Conservation (phyloP, 1,140 invertebrate genomes). For the Thaumatotibia leucotreta region DNA sequence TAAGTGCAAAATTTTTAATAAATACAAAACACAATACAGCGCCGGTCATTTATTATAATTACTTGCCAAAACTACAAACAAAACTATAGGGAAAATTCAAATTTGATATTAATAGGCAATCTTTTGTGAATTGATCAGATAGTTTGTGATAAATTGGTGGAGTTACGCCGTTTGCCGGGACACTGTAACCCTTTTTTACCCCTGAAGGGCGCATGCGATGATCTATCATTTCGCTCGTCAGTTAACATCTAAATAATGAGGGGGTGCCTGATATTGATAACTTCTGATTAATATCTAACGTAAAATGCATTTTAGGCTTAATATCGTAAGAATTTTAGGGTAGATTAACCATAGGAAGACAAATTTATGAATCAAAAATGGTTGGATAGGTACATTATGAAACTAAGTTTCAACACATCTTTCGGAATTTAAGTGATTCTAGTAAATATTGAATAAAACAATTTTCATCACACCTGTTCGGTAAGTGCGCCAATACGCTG, state of each 20-base stretch:
- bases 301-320: background rate
- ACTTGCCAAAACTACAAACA: conserved; percentile 69
- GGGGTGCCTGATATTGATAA: background rate
- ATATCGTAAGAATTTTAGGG: background rate
- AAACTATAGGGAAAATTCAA: conserved; percentile 68
- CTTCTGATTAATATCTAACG: background rate
- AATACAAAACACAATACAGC: conserved; percentile 49
- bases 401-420: too few relatives aligned
- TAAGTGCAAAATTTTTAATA: background rate
- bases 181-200: conserved; percentile 13
- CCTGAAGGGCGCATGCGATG: conserved; percentile 5
- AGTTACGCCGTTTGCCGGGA: conserved; percentile 15
- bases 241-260: background rate
- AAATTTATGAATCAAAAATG: too few relatives aligned
- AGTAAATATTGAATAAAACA: too few relatives aligned
- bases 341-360: too few relatives aligned
- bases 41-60: conserved; percentile 74
- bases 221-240: background rate
- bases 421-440: too few relatives aligned
- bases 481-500: too few relatives aligned
- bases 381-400: too few relatives aligned
- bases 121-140: conserved; percentile 69
- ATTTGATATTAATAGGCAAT: conserved; percentile 67
- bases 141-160: conserved; percentile 59
- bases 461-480: too few relatives aligned